Conservation (phyloP, 2,797 vertebrate species). For the Arrhamphus sclerolepis region DNA sequence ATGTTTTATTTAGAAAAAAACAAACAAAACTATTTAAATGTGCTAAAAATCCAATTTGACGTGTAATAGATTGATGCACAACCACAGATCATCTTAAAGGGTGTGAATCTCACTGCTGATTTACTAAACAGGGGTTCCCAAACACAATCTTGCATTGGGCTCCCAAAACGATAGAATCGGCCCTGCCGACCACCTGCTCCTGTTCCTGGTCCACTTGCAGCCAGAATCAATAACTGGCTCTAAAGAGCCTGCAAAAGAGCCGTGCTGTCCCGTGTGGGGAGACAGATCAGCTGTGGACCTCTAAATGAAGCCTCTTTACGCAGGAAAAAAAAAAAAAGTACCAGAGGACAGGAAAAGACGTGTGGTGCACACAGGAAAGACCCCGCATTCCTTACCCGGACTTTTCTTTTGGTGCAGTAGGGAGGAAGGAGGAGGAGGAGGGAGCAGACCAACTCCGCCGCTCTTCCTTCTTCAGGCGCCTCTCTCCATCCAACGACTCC, state of each 20-base stretch:
- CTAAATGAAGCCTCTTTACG: slow-evolving; percentile 21
- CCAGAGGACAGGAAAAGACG: slow-evolving; percentile 3
- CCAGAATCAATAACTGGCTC: slow-evolving; percentile 26
- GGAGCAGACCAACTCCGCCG: slow-evolving; percentile 71
- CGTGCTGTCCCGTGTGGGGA: slow-evolving; percentile 24
- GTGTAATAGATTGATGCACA: too few relatives aligned
- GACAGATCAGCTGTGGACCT: slow-evolving; percentile 12
- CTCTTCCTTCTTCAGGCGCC: slow-evolving; percentile 76
- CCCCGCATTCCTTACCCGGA: slow-evolving; percentile 75
- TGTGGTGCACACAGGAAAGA: slow-evolving; percentile 26
- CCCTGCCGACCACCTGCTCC: slow-evolving; percentile 16
- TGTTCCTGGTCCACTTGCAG: slow-evolving; percentile 9
- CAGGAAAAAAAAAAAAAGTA: not conserved
- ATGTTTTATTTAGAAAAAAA: too few relatives aligned
- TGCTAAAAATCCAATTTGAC: too few relatives aligned
- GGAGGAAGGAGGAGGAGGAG: slow-evolving; percentile 47
- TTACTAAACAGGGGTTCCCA: too few relatives aligned
- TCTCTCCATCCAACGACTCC: slow-evolving; percentile 77
- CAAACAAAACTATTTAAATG: too few relatives aligned
- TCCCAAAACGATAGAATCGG: too few relatives aligned
- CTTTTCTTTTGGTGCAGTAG: slow-evolving; percentile 81
- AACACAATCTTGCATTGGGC: too few relatives aligned
- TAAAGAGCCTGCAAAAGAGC: slow-evolving; percentile 1
- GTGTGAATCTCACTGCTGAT: too few relatives aligned
- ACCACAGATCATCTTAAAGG: too few relatives aligned